phyloP scores from a whole-genome alignment of 92 coral and sea anemone genomes.

The Montipora capitata region DNA sequence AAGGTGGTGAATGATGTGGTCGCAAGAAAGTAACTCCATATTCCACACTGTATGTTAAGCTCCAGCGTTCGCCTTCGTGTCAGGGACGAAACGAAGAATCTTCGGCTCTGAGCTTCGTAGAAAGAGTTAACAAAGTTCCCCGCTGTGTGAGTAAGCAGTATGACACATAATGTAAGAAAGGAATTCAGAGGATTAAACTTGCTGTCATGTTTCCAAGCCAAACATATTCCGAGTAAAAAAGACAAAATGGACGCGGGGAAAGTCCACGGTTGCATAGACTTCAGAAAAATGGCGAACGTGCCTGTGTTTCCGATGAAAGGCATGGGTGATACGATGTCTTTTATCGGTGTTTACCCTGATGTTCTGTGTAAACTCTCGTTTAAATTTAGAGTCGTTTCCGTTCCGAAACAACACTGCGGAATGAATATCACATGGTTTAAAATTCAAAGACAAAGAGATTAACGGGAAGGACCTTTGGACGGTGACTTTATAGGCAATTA shows the following conservation, averaged over 20 bases:
- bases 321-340: background rate
- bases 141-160: slow-evolving; percentile 92
- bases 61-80: slow-evolving; percentile 67
- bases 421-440: too few species aligned
- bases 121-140: slow-evolving; percentile 90
- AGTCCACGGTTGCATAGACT: slow-evolving; percentile 91
- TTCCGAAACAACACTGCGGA: too few species aligned
- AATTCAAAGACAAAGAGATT: too few species aligned
- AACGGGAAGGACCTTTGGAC: too few species aligned
- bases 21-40: slow-evolving; percentile 81
- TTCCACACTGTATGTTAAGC: slow-evolving; percentile 80
- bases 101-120: slow-evolving; percentile 78
- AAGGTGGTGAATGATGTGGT: slow-evolving; percentile 76
- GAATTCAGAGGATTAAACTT: slow-evolving; percentile 70
- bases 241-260: slow-evolving; percentile 90
- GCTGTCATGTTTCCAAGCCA: slow-evolving; percentile 84
- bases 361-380: background rate
- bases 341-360: too few species aligned
- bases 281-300: slow-evolving; percentile 23
- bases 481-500: too few species aligned
- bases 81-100: slow-evolving; percentile 47
- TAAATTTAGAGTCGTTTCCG: background rate
- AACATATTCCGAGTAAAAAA: slow-evolving; percentile 83
- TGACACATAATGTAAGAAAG: slow-evolving; percentile 75
- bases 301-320: background rate